These are phyloP conservation scores for Drosophila eugracilis DNA, from an alignment of 1,140 invertebrate species.

Conservation along the genomic window DNA sequence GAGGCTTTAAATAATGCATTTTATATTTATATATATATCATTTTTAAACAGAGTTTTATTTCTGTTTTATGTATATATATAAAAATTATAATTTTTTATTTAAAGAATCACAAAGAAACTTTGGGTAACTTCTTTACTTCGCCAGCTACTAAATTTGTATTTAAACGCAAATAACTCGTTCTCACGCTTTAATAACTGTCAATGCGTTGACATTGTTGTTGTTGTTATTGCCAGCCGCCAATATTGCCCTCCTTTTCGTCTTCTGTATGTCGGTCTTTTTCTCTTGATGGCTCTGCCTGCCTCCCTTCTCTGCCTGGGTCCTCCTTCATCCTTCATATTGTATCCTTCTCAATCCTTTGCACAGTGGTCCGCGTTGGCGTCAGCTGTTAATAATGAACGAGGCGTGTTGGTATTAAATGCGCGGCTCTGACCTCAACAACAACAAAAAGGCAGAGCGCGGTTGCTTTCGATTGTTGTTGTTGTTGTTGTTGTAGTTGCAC, in stretches of 20 bases:
- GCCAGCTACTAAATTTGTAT: background rate
- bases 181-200: conserved; percentile 70
- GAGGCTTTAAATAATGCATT: background rate
- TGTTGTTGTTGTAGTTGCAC: conserved; percentile 6
- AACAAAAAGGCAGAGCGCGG: conserved; percentile 19
- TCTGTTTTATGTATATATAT: too few relatives aligned
- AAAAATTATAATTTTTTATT: too few relatives aligned
- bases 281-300: too few relatives aligned
- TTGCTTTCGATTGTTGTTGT: conserved; percentile 8
- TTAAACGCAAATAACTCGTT: conserved; percentile 43
- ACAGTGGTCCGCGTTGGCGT: conserved; percentile 23
- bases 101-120: too few relatives aligned
- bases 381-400: conserved; percentile 73
- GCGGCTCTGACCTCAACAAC: conserved; percentile 57
- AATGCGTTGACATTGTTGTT: conserved; percentile 55
- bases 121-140: too few relatives aligned
- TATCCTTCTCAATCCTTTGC: conserved; percentile 1
- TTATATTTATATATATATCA: too few relatives aligned
- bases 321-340: background rate
- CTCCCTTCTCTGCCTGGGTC: too few relatives aligned
- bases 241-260: conserved; percentile 16
- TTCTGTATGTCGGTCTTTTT: background rate
- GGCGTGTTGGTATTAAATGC: conserved; percentile 60
- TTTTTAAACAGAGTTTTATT: too few relatives aligned
- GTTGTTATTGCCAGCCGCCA: conserved; percentile 13